A percentile compares a stretch with the other conserved stretches of the same genome.
These are phyloP conservation scores for Gephyroberyx darwinii DNA, from an alignment of 2,797 vertebrate species.

Conservation along the genomic window DNA sequence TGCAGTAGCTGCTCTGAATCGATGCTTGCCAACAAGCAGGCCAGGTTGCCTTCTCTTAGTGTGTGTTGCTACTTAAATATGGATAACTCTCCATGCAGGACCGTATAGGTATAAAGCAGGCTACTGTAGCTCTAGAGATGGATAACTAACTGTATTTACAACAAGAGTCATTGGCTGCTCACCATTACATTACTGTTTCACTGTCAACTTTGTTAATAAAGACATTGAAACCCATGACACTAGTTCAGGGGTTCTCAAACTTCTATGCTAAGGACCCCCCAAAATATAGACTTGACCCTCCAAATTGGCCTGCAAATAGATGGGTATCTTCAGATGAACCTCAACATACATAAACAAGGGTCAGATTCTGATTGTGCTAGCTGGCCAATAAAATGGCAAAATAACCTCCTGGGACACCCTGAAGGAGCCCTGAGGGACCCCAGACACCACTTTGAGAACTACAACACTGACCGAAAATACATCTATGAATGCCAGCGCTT, in stretches of 20 bases:
- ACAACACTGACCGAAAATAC: slow-evolving; percentile 13
- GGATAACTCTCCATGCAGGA: slow-evolving; percentile 46
- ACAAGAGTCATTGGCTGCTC: slow-evolving; percentile 21
- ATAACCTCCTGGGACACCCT: slow-evolving; percentile 2
- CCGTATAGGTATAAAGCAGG: slow-evolving; percentile 48
- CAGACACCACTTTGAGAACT: neutral
- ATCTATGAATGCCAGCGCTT: slow-evolving; percentile 19
- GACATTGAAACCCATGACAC: neutral
- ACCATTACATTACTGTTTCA: neutral
- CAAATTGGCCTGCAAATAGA: slow-evolving; percentile 18
- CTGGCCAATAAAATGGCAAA: neutral
- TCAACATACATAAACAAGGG: neutral
- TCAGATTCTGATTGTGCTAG: slow-evolving; percentile 1
- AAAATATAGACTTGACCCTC: slow-evolving; percentile 7
- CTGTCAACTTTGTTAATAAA: slow-evolving; percentile 15
- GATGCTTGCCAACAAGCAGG: slow-evolving; percentile 59
- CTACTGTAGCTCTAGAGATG: slow-evolving; percentile 60
- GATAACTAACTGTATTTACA: slow-evolving; percentile 34
- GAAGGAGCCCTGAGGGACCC: too few relatives aligned
- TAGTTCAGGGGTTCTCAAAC: slow-evolving; percentile 12
- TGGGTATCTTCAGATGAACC: neutral
- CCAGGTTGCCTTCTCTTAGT: slow-evolving; percentile 65
- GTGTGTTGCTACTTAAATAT: slow-evolving; percentile 49
- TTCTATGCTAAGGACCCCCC: neutral
- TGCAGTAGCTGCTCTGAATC: slow-evolving; percentile 62